Base-by-base conservation (phyloP, 2,888 invertebrate genomes). In the Polydrusus tereticollis region DNA sequence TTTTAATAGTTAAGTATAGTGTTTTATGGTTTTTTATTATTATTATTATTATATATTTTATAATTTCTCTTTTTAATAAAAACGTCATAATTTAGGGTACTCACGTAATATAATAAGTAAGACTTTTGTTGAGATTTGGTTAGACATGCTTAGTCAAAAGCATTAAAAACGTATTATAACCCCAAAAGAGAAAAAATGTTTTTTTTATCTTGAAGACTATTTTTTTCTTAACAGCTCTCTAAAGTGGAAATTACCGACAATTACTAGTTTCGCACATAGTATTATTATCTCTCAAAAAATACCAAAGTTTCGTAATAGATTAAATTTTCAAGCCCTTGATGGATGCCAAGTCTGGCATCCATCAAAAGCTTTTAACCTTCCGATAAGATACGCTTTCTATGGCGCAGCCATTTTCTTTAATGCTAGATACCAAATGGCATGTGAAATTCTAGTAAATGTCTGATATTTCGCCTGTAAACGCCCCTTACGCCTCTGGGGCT, bases 1-100 rank as follows among this genome's bases (percentile, higher is more conserved):
- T 81, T 79, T 78, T 79, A 77, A 78, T 77, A 77, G 76, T 78
- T 79, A 78, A 78, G 78, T 78, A 80, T 79, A 79, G 77, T 74
- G 68, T 74, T 58, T 66, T 70, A 36, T 52, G 26, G 62, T 55
- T 69, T 70, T 23, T 71, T 69, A 16, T 36, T 36, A 36, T 62
- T 62, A 45, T 50, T 47, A 16, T 55, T 38, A 55, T 50, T 66
- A 18, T 57, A 66, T 59, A 67, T 52, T 57, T 57, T 57, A 16
- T 29, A 52, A 55, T 50, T 33, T 59, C 52, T 64, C 43, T 60
- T 47, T 50, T 52, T 41, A 16, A 41, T 21, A 38, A 59, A 59
- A 52, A 41, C 41, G 43, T 50, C 62, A 29, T 60, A 41, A 23
- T 69, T 62, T 47, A 52, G 52, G 45, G 12, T 21, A 8, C 26